phyloP scores from a whole-genome alignment of 2,113 vertebrate genomes.

The Cebidichthys violaceus region DNA sequence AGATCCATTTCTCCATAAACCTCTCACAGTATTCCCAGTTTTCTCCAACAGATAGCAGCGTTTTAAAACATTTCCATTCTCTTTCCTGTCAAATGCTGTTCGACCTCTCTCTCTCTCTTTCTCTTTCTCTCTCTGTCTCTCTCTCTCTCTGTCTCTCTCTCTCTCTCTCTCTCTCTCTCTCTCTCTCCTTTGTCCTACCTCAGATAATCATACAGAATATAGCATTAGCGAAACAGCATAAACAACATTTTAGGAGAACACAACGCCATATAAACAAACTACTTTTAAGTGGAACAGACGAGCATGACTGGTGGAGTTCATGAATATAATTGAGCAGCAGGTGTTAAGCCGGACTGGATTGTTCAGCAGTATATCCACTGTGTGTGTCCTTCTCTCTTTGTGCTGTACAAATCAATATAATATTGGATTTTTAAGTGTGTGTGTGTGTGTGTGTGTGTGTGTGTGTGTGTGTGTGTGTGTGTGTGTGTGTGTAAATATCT shows the following conservation, averaged over 20 bases:
- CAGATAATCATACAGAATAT: not conserved
- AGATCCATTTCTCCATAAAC: not conserved
- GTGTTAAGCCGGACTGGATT: constrained; percentile 20
- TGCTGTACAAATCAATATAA: constrained; percentile 42
- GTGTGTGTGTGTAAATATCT: constrained; percentile 51
- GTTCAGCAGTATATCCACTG: constrained; percentile 10
- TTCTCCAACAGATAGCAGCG: constrained; percentile 53
- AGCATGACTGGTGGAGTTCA: not conserved
- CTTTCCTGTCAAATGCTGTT: constrained; percentile 59
- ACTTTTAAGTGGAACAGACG: not conserved
- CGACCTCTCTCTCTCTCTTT: not conserved
- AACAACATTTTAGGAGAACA: constrained; percentile 10
- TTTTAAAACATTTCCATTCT: constrained; percentile 31
- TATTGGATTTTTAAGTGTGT: constrained; percentile 23
- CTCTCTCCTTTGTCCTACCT: not conserved
- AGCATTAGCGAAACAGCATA: not conserved
- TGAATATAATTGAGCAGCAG: not conserved
- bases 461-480: constrained; percentile 59
- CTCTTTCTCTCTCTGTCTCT: not conserved
- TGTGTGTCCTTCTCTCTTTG: constrained; percentile 26
- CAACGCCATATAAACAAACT: not conserved
- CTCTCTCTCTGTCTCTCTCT: not conserved
- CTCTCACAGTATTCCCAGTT: not conserved
- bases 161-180: not conserved
- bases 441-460: constrained; percentile 57